A percentile compares a stretch with the other conserved stretches of the same genome.
These are phyloP conservation scores for Orthonyx spaldingii DNA, from an alignment of 2,113 vertebrate species.

Conservation along the genomic window DNA sequence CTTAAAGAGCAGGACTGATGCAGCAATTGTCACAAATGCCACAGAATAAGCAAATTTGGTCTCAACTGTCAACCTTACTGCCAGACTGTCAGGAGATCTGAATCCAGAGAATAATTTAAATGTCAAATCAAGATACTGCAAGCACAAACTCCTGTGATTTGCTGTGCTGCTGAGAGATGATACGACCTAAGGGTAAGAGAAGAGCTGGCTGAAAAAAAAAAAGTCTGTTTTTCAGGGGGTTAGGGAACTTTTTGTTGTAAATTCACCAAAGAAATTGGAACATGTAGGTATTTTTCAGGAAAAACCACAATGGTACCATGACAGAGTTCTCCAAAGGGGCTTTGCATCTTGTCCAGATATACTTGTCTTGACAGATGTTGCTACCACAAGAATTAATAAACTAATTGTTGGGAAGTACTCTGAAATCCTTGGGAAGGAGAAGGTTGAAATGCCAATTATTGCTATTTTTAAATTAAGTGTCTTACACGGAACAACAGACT, in stretches of 20 bases:
- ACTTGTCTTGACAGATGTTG: not conserved
- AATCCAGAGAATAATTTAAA: constrained; percentile 59
- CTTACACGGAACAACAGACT: not conserved
- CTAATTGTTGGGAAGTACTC: not conserved
- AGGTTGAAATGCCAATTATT: not conserved
- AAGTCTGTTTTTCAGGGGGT: not conserved
- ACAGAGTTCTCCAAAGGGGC: not conserved
- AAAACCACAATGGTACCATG: not conserved
- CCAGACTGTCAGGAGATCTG: constrained; percentile 49
- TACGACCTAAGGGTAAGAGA: constrained; percentile 5
- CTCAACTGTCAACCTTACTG: constrained; percentile 32
- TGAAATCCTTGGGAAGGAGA: not conserved
- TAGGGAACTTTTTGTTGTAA: not conserved
- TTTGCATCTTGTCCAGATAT: not conserved
- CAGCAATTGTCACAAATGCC: constrained; percentile 36
- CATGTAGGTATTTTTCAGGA: not conserved
- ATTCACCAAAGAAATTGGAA: not conserved
- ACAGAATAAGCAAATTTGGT: constrained; percentile 45
- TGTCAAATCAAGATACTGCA: constrained; percentile 46
- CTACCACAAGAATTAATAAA: not conserved
- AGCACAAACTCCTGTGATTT: constrained; percentile 20
- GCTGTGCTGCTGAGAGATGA: not conserved
- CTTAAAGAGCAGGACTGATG: constrained; percentile 19
- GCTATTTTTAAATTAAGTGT: not conserved
- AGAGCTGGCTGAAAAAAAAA: not conserved